Conservation (phyloP, 1,140 invertebrate species). For the Drosophila oshimai region DNA sequence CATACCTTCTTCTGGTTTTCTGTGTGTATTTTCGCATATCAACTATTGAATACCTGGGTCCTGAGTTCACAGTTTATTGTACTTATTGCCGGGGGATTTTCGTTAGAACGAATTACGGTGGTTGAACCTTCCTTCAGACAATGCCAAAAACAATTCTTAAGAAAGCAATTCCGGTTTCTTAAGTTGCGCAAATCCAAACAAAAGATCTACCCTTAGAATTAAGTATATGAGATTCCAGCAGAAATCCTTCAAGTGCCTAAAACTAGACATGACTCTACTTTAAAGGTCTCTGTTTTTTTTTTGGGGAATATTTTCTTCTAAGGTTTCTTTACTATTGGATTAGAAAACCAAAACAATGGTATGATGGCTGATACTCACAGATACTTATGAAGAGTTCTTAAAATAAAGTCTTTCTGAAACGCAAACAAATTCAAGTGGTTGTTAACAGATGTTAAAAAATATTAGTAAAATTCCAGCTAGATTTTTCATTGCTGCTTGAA, state of each 20-base stretch:
- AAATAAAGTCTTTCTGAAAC: neutral
- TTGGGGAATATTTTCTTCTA: constrained; percentile 4
- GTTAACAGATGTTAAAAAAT: neutral
- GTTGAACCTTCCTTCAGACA: constrained; percentile 3
- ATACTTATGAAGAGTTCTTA: neutral
- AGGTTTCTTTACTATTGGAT: constrained; percentile 28
- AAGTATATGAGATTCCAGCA: neutral
- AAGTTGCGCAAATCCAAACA: constrained; percentile 22
- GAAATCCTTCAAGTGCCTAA: constrained; percentile 35
- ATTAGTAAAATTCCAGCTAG: too few relatives aligned
- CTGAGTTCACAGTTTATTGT: constrained; percentile 5
- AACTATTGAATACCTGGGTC: constrained; percentile 33
- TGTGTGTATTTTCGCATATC: constrained; percentile 49
- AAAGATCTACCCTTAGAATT: constrained; percentile 19
- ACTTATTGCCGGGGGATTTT: neutral
- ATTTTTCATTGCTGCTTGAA: neutral
- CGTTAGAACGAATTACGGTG: constrained; percentile 3
- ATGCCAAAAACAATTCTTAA: constrained; percentile 20
- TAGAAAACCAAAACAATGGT: constrained; percentile 1
- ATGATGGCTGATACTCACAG: neutral
- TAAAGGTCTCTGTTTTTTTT: constrained; percentile 39
- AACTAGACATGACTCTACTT: neutral
- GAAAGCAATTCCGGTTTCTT: constrained; percentile 24
- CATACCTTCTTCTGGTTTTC: neutral
- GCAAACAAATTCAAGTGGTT: neutral